Evolutionary conservation across 2,888 invertebrate species (phyloP), one percentile per base, ranked within the genome.

Genomic region (Apodemia zela): DNA sequence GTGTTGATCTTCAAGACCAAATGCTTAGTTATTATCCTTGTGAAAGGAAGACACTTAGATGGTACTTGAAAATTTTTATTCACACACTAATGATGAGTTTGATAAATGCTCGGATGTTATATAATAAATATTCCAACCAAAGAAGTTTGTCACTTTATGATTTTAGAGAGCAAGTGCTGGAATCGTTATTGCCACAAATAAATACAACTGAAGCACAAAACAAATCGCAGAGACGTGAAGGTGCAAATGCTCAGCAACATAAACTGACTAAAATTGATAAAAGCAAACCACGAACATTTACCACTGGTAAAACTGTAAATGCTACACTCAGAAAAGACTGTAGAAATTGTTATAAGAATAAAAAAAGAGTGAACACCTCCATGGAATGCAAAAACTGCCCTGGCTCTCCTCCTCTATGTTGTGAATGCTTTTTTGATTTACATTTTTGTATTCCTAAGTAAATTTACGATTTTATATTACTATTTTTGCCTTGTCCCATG

Each of bases 281-380:
- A 42, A 49, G 49, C 11, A 60, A 29, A 29, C n/a, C 58, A 49
- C 57, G 65, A n/a, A 51, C 21, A 8, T 17, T 65, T 59, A 63
- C 33, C 29, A 45, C 17, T 25, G 63, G 47, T 10, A 66, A 59
- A 57, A 66, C 21, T 60, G 67, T 67, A 5, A 64, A 65, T 33
- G 68, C 65, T 15, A 67, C 66, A 2, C 47, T 67, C 17, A 72
- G 73, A 66, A 73, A 72, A 59, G 70, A 73, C 59, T 72, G 70
- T 59, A 68, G 71, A 66, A 70, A 71, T 63, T 73, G 73, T 57
- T 71, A 71, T 25, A 65, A 60, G 42, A 73, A 70, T 62, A 69
- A 71, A 67, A 70, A 66, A 63, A 61, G 71, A 25, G 68, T 71
- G n/a, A 62, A 68, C n/a, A 71, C 72, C 33, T 69, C 71, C 15